Base-by-base conservation (phyloP, 2,797 vertebrate genomes). In the Denticeps clupeoides region DNA sequence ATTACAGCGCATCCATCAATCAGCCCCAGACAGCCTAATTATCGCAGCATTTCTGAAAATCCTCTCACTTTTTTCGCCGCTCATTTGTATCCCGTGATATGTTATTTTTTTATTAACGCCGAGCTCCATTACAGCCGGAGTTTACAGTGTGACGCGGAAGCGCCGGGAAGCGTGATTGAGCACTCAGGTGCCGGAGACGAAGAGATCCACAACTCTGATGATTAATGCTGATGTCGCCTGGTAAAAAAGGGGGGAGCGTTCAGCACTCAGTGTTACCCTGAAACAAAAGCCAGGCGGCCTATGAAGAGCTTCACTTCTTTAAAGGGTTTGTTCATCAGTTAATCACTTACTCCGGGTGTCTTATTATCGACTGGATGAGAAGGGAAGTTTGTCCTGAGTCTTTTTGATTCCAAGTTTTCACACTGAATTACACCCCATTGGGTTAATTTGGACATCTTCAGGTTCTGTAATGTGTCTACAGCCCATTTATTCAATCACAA, bases 1-100 rank as follows among this genome's bases (percentile, higher is more conserved):
- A 94, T 96, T 96, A 95, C 90, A 89, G 90, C 72, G 85, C 87
- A 94, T 96, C 91, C 89, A 91, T 98, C 92, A 96, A 86, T 87
- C 83, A 80, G 75, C 73, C 64, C 69, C 68, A 64, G 83, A 85
- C 83, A 85, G 77, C 80, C 80, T 83, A 84, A 86, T 86, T 85
- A 87, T 87, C 82, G 82, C 77, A 68, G 79, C 73, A 84, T 85
- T 84, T 85, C 80, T 85, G 81, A 85, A n/a, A 82, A 79, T 82
- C 78, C 76, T 81, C 70, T 79, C 76, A 80, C 75, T 83, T 83
- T 74, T 77, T 65, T 49, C 22, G 37, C 67, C 65, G 62, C 71
- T 75, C 82, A 82, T 85, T 84, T 85, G 75, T 84, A 82, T 78
- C 75, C 75, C 69, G 68, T 74, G 81, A 83, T 80, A 74, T 84